Base-by-base conservation (phyloP, 2,888 invertebrate genomes). In the Neocrepidodera transversa region DNA sequence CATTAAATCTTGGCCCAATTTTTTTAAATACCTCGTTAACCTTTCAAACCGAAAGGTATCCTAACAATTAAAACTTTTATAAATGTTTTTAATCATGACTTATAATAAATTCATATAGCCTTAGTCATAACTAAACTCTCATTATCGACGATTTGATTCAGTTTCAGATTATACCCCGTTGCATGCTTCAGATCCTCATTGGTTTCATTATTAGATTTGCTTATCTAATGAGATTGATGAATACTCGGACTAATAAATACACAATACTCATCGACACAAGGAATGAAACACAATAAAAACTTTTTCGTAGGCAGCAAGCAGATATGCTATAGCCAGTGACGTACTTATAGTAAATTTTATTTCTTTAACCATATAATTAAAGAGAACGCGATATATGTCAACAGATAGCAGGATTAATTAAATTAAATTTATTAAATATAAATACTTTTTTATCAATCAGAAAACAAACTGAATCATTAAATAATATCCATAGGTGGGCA, bases 201-300 rank as follows among this genome's bases (percentile, higher is more conserved):
- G 53, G 40, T 57, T 49, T 54, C 53, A 38, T 59, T 58, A 66
- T 63, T 60, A 58, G 63, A 63, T 63, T 52, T 60, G 59, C 62
- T 65, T 66, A 66, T 66, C 63, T 63, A 63, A 60, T 60, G 57
- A 60, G 55, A 45, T 38, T 60, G 54, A 64, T 58, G 45, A 63
- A 60, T 59, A 52, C 53, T 26, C 49, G 28, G 28, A 28, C 54
- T 58, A 57, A 56, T 64, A 58, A 56, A 59, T 52, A 61, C 45
- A 64, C 61, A 62, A 62, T 61, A 59, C 56, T 45, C 30, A 61
- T 55, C 52, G 59, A 53, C 32, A 53, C 20, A 28, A 48, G 52
- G 52, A 62, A 53, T 43, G 42, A 56, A 38, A 48, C 28, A 50
- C 52, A 55, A 60, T 51, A 62, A 58, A 58, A 58, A 48, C 35